These are phyloP conservation scores for Sesamia nonagrioides DNA, from an alignment of 1,140 invertebrate species.

Conservation along the genomic window DNA sequence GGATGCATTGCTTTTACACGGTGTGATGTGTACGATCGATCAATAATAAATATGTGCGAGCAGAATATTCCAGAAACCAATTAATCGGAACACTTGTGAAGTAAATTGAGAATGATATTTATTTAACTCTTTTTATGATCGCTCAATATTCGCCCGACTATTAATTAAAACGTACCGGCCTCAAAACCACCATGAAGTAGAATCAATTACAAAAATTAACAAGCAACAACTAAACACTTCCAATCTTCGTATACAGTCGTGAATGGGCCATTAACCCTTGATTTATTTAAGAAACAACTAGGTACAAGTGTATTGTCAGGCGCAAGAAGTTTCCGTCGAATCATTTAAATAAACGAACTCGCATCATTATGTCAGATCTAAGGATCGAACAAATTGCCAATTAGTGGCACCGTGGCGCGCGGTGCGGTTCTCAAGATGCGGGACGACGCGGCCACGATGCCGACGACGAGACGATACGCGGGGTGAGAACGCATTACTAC, in stretches of 20 bases:
- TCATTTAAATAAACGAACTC: constrained; percentile 87
- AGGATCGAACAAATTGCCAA: constrained; percentile 87
- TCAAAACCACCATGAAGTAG: constrained; percentile 37
- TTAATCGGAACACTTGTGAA: constrained; percentile 41
- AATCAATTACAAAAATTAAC: constrained; percentile 53
- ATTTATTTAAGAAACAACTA: constrained; percentile 62
- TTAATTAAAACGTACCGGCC: constrained; percentile 20
- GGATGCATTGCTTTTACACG: constrained; percentile 36
- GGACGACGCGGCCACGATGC: constrained; percentile 50
- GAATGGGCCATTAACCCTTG: constrained; percentile 61
- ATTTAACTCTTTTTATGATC: constrained; percentile 42
- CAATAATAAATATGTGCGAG: constrained; percentile 45
- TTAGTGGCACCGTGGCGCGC: constrained; percentile 71
- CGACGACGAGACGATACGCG: constrained; percentile 51
- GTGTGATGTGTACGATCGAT: constrained; percentile 38
- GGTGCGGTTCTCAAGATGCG: constrained; percentile 66
- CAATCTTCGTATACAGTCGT: constrained; percentile 51
- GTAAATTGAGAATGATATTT: constrained; percentile 42
- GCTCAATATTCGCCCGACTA: constrained; percentile 18
- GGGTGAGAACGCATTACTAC: background rate
- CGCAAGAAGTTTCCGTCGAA: constrained; percentile 81
- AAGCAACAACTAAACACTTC: constrained; percentile 57
- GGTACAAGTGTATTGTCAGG: constrained; percentile 61
- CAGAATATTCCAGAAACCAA: constrained; percentile 28
- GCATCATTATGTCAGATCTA: constrained; percentile 86